These are phyloP conservation scores for Drosophila mimica DNA, from an alignment of 2,888 invertebrate genomes.

Conservation along the genomic window DNA sequence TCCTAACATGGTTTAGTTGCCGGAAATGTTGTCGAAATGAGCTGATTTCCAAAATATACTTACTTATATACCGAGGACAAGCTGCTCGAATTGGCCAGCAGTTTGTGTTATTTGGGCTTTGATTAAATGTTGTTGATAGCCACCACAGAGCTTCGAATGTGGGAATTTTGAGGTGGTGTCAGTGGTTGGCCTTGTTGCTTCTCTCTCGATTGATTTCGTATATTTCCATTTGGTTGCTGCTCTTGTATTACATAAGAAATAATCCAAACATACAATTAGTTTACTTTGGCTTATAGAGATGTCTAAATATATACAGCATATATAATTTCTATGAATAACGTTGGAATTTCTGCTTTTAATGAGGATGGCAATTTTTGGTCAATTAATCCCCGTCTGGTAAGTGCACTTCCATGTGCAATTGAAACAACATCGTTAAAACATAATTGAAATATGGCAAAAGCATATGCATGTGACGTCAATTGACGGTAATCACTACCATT, in stretches of 20 bases:
- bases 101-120: constrained; percentile 56
- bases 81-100: constrained; percentile 32
- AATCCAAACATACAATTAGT: constrained; percentile 17
- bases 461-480: constrained; percentile 16
- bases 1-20: constrained; percentile 78
- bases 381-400: constrained; percentile 58
- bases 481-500: constrained; percentile 24
- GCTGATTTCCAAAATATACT: constrained; percentile 71
- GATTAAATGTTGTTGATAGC: constrained; percentile 72
- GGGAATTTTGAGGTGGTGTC: not conserved
- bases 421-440: constrained; percentile 59
- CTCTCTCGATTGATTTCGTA: constrained; percentile 52
- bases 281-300: constrained; percentile 13
- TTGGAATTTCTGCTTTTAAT: constrained; percentile 34
- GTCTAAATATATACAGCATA: constrained; percentile 5
- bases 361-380: constrained; percentile 49
- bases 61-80: constrained; percentile 25
- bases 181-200: constrained; percentile 35
- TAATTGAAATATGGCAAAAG: constrained; percentile 52
- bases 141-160: constrained; percentile 11
- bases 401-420: constrained; percentile 57
- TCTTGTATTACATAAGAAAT: constrained; percentile 29
- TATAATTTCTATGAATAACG: constrained; percentile 2
- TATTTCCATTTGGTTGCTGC: constrained; percentile 48
- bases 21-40: constrained; percentile 81